These are phyloP conservation scores for Tauraco erythrolophus DNA, from an alignment of 2,113 vertebrate species.

Conservation along the genomic window DNA sequence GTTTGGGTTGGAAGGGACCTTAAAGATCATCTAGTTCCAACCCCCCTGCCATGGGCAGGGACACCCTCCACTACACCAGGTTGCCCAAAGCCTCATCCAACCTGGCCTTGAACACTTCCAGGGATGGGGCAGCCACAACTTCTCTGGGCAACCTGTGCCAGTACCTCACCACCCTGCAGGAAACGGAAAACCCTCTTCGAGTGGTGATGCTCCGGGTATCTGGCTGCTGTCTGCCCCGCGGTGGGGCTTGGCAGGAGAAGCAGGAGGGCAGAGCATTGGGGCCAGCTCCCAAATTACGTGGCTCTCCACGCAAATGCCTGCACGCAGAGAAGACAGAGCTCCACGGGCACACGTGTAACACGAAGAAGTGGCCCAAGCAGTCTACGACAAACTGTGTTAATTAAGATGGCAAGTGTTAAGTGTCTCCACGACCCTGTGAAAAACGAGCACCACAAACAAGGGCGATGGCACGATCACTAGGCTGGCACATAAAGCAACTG, in stretches of 20 bases:
- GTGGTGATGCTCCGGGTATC: neutral
- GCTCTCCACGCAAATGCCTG: rapidly evolving
- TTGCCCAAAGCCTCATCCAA: no score
- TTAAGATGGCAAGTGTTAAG: neutral
- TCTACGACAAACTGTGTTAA: neutral
- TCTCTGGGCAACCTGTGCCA: no score
- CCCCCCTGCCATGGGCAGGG: no score
- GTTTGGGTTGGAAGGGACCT: no score
- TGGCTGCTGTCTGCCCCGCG: rapidly evolving
- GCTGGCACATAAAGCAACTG: neutral
- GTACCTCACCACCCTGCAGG: no score
- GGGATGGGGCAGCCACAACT: no score
- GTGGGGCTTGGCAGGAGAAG: neutral
- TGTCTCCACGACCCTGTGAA: neutral
- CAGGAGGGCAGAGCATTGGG: neutral
- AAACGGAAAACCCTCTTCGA: neutral
- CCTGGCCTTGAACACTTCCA: no score
- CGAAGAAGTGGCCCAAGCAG: rapidly evolving
- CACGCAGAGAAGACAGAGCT: neutral
- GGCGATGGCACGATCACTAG: neutral
- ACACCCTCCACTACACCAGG: no score
- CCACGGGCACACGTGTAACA: neutral
- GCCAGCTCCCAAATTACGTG: rapidly evolving
- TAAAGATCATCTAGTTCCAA: no score
- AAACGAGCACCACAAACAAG: neutral